Evolutionary conservation across 2,113 vertebrate genomes (phyloP), one percentile per base, ranked within the genome.

Genomic region (Centrocercus urophasianus): DNA sequence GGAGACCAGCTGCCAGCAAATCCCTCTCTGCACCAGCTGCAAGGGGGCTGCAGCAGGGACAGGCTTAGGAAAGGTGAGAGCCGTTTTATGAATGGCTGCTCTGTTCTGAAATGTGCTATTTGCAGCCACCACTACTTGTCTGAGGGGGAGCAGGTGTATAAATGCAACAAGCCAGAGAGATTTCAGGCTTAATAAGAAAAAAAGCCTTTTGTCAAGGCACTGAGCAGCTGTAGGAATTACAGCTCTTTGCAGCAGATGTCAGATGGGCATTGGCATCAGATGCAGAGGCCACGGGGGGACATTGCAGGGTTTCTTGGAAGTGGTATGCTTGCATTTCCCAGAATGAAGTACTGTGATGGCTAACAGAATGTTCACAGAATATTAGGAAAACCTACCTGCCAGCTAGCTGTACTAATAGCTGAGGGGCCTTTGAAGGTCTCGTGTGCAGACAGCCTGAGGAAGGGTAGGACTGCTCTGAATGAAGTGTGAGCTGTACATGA

Each of bases 191-290:
- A 80, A 28, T 18, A 71, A 77, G 32, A 88, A 57, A 65, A 75
- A 87, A 79, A 88, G 38, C 25, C 47, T 91, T 85, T 82, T 8
- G 1, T 56, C 0, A 2, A 89, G 82, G 30, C 71, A 8, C 82
- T 24, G 52, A 5, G 4, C 10, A 57, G 48, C 72, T 42, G 2
- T 80, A 32, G 60, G 69, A 47, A 63, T n/a, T 5, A 20, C 48
- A 66, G 75, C 38, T 89, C 63, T 85, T 89, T 72, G 78, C 1
- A 5, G 92, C 85, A 91, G 71, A 70, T 79, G 89, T 88, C 96
- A 96, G 82, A 78, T 91, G 69, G 82, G 70, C 95, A 93, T 59
- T 50, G 85, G 50, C 89, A 85, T 91, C 88, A 76, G 84, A 88
- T 93, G 82, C 45, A 73, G 89, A 89, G 89, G 94, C 93, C 84